phyloP scores from a whole-genome alignment of 2,888 invertebrate genomes.

The Athalia rosae region DNA sequence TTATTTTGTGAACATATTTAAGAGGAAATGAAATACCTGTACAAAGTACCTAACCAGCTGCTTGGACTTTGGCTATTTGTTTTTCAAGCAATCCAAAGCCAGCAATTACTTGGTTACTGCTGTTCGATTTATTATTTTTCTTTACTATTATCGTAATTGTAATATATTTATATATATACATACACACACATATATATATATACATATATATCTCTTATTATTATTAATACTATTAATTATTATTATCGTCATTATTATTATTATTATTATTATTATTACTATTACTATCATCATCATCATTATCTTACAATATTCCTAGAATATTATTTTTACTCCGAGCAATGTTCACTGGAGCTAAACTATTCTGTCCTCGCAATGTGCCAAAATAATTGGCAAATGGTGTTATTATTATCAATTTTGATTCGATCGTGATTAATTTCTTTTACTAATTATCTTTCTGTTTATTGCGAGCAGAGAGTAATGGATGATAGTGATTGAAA shows the following conservation, averaged over 20 bases:
- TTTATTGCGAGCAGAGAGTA: neutral
- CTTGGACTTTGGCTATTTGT: conserved; percentile 16
- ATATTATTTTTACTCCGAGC: conserved; percentile 44
- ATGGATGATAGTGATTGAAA: conserved; percentile 1
- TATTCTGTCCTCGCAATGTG: conserved; percentile 55
- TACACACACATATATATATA: conserved; percentile 48
- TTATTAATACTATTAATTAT: conserved; percentile 58
- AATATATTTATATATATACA: conserved; percentile 62
- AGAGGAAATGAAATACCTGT: conserved; percentile 51
- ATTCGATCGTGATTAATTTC: neutral
- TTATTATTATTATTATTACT: conserved; percentile 49
- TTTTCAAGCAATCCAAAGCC: conserved; percentile 46
- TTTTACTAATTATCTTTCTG: neutral
- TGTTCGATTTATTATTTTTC: conserved; percentile 55
- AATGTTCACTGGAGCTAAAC: conserved; percentile 53
- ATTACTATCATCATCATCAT: conserved; percentile 53
- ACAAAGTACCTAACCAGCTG: conserved; percentile 56
- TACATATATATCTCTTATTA: conserved; percentile 54
- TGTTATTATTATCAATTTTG: conserved; percentile 21
- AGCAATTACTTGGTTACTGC: conserved; percentile 56
- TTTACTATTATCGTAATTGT: conserved; percentile 59
- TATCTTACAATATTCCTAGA: conserved; percentile 63
- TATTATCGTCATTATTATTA: conserved; percentile 42
- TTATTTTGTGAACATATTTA: conserved; percentile 46
- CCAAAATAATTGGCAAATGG: conserved; percentile 48